Base-by-base conservation (phyloP, 2,888 invertebrate genomes). In the Agrotis segetum region DNA sequence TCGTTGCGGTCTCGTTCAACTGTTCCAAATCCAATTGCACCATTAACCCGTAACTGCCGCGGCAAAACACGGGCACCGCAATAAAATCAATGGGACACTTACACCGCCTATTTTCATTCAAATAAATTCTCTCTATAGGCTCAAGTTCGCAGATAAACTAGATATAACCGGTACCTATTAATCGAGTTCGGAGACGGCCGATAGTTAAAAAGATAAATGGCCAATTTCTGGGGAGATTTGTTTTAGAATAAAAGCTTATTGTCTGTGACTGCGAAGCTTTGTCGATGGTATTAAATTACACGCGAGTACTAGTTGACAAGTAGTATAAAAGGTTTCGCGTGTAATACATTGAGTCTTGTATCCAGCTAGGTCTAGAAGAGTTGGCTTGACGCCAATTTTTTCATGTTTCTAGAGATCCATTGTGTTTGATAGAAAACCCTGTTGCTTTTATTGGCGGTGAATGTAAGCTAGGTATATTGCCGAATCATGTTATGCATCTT, bases 361-460 rank as follows among this genome's bases (percentile, higher is more conserved):
- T 88, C 87, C 83, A 87, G 83, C 82, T 79, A 85, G 85, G 34
- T 85, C 74, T 79, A 74, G 81, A 85, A 70, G 74, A 63, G 79
- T 85, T 95, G 95, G 95, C 93, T 49, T 68, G 62, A 34, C 17
- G 92, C 95, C 95, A 95, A 91, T 89, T 89, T 90, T 90, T 89
- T 90, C 87, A 88, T 89, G 73, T 92, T 92, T 90, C 90, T 91
- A 74, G 87, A 85, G 85, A 82, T 86, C 87, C 82, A 77, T 80
- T 82, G 81, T 82, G 61, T 67, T 68, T 70, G 79, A 82, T 75
- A 59, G 78, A 85, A 88, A 86, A 77, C 79, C 85, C 89, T 88
- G 88, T 88, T 88, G 88, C 88, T 83, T 82, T 82, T 86, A 79
- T 76, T 73, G 74, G 59, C 52, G 60, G 55, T 77, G 60, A 72